Percentiles rank a stretch among this genome's conserved stretches.
Evolutionary conservation across 2,888 invertebrate genomes (phyloP).

Genomic region (Rotaria macrura): DNA sequence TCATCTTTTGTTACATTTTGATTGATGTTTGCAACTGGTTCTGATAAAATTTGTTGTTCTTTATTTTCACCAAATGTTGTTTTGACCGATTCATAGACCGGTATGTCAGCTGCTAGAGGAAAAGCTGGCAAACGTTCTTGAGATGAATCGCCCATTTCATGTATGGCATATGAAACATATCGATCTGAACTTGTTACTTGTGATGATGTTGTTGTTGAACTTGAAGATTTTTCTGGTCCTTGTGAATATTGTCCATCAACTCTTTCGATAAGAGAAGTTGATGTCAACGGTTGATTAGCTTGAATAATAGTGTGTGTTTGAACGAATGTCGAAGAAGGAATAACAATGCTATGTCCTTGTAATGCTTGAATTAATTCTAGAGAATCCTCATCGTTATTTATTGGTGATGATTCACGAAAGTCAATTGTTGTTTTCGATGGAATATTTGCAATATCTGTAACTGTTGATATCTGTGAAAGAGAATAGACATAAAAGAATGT

Average conservation of each 20-base stretch:
- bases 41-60: neutral
- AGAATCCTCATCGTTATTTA: neutral
- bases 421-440: neutral
- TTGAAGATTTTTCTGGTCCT: neutral
- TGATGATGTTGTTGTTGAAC: neutral
- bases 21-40: neutral
- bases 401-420: neutral
- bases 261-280: neutral
- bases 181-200: conserved; percentile 12
- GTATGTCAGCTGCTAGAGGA: neutral
- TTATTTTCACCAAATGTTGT: neutral
- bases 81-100: neutral
- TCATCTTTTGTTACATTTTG: neutral
- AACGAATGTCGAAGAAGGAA: neutral
- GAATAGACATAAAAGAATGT: neutral
- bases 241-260: neutral
- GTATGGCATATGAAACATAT: neutral
- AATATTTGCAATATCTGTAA: neutral
- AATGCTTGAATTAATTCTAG: neutral
- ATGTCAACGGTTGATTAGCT: neutral
- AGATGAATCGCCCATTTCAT: conserved; percentile 18
- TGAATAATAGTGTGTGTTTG: neutral
- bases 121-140: neutral
- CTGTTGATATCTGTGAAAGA: neutral
- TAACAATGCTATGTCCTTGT: neutral